Percentiles rank a stretch among this genome's conserved stretches.
phyloP scores from a whole-genome alignment of 2,113 vertebrate species.

The Stegastes partitus region DNA sequence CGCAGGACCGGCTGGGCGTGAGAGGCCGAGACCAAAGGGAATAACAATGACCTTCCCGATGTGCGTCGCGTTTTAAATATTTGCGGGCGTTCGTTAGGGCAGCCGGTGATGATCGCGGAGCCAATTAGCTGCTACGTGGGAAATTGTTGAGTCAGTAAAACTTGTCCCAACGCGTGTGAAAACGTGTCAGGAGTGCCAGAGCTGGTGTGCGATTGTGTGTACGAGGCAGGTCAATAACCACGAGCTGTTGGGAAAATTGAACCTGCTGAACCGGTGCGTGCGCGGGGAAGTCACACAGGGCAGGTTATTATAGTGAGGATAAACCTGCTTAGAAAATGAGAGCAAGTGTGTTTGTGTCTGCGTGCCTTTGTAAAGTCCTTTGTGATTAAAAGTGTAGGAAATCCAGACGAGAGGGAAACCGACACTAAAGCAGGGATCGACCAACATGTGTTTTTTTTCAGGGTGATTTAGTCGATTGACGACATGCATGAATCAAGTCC shows the following conservation, averaged over 20 bases:
- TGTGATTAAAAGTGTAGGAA: neutral
- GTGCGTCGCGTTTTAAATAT: constrained; percentile 9
- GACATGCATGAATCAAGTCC: no score
- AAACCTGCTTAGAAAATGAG: neutral
- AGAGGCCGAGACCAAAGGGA: neutral
- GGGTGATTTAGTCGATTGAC: no score
- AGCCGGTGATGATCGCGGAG: constrained; percentile 13
- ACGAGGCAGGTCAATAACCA: constrained; percentile 22
- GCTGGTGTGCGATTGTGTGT: neutral
- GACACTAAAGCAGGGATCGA: no score
- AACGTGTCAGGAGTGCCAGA: constrained; percentile 18
- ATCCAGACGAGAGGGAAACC: no score
- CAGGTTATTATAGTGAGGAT: neutral
- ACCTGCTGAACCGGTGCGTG: neutral
- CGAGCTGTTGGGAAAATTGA: constrained; percentile 1
- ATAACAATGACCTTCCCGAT: constrained; percentile 24
- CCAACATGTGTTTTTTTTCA: no score
- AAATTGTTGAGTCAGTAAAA: constrained; percentile 18
- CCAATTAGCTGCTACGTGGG: constrained; percentile 28
- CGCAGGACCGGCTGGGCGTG: neutral
- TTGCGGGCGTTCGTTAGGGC: neutral
- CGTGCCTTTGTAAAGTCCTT: no score
- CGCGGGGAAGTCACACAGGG: neutral
- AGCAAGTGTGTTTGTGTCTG: no score
- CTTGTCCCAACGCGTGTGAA: constrained; percentile 21